Conservation (phyloP, 2,113 vertebrate genomes). For the Alosa alosa region DNA sequence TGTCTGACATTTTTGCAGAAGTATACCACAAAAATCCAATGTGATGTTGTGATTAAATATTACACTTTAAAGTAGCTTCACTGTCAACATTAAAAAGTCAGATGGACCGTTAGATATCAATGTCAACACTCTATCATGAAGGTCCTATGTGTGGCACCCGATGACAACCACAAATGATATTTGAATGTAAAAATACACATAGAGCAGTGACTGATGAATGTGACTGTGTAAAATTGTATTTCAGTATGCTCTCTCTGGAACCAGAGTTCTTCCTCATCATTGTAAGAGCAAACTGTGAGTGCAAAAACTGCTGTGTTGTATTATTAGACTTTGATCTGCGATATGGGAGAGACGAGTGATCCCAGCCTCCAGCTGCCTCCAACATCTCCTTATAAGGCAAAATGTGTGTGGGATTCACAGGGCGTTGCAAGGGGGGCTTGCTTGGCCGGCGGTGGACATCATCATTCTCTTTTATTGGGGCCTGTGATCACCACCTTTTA, state of each 20-base stretch:
- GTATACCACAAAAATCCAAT: background rate
- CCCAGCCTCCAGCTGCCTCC: background rate
- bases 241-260: no score
- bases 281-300: background rate
- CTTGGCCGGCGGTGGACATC: constrained; percentile 24
- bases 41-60: background rate
- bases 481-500: background rate
- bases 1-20: background rate
- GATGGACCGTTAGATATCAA: background rate
- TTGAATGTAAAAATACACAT: background rate
- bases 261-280: background rate
- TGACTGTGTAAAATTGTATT: background rate
- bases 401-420: constrained; percentile 25
- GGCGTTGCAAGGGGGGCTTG: constrained; percentile 17
- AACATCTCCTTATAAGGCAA: constrained; percentile 47
- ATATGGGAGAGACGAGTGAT: constrained; percentile 34
- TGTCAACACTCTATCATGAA: background rate
- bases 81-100: background rate
- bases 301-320: background rate
- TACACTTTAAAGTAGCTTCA: background rate
- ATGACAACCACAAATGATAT: background rate
- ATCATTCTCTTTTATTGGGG: background rate
- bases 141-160: background rate
- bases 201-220: background rate
- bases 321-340: constrained; percentile 29